Base-by-base conservation (phyloP, 2,888 invertebrate species). In the Lasioglossum oenotherae region DNA sequence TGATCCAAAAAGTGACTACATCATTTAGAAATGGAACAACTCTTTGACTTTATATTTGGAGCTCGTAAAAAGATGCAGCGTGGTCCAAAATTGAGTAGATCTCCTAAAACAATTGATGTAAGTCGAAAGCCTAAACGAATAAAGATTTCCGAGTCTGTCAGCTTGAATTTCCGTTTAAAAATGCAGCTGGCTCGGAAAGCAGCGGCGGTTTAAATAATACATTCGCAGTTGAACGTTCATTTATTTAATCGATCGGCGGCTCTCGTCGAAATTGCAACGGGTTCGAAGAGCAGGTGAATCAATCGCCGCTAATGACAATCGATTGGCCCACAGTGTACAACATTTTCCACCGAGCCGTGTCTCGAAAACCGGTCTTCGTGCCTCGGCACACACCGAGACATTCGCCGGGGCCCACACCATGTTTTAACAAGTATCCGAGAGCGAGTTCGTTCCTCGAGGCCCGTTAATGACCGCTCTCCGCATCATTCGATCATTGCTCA, bases 401-500 rank as follows among this genome's bases (percentile, higher is more conserved):
- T 67, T 67, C 67, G 67, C 67, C 19, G 67, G 67, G 60, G 12
- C 27, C n/a, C n/a, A 44, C 53, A 64, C 64, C 69, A 46, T 57
- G 27, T 78, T 77, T 76, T 74, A 82, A 74, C 74, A 79, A 49
- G 78, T 64, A 82, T 82, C 72, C 38, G 71, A 31, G 64, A 27
- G 64, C 44, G 72, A 53, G 72, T 64, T 78, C 71, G 46, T 83
- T 79, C 57, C 81, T 64, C 74, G 60, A 60, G 67, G 64, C 78
- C 23, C 72, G 84, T 78, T 82, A 79, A 82, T 82, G 82, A 75
- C 78, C 78, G 84, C 72, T 78, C 67, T 78, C 67, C 78, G 82
- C 74, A 82, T 82, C 82, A 82, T 85, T 85, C 78, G 83, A 85
- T 83, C 83, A 83, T 82, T 83, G 85, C 85, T 83, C 83, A 79